Evolutionary conservation across 2,113 vertebrate genomes (phyloP).

Genomic region (Jacana jacana): DNA sequence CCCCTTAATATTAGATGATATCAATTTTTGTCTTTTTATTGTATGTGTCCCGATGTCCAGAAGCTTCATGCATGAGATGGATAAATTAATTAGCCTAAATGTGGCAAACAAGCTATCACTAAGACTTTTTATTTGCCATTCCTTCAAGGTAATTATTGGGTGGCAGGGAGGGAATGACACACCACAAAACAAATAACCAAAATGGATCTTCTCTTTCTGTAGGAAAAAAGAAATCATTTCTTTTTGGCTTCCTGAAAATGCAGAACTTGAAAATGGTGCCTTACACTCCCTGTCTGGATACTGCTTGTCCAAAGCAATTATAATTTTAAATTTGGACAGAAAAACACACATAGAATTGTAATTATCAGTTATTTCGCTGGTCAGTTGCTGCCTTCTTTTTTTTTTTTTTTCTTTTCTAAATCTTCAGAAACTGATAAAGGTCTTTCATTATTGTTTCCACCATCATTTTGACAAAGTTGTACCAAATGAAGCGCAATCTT

Average conservation of each 20-base stretch:
- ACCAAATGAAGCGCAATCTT: background rate
- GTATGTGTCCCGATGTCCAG: background rate
- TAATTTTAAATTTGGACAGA: background rate
- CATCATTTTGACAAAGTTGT: background rate
- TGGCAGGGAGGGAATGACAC: accelerated
- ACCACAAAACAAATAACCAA: background rate
- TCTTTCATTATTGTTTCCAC: background rate
- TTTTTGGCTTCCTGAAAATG: background rate
- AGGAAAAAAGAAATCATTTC: background rate
- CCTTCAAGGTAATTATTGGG: background rate
- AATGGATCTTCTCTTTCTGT: background rate
- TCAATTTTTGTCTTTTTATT: background rate
- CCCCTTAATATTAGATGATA: background rate
- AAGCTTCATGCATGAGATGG: background rate
- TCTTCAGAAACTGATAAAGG: background rate
- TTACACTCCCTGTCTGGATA: background rate
- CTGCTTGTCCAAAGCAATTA: background rate
- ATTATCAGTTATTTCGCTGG: background rate
- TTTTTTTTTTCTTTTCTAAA: background rate
- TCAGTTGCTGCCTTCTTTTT: background rate
- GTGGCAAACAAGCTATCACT: background rate
- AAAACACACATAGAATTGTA: background rate
- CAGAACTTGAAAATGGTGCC: background rate
- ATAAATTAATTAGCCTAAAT: background rate
- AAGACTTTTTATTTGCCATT: background rate